These are phyloP conservation scores for Oryctolagus cuniculus DNA, from an alignment of 2,113 vertebrate species.

Conservation along the genomic window DNA sequence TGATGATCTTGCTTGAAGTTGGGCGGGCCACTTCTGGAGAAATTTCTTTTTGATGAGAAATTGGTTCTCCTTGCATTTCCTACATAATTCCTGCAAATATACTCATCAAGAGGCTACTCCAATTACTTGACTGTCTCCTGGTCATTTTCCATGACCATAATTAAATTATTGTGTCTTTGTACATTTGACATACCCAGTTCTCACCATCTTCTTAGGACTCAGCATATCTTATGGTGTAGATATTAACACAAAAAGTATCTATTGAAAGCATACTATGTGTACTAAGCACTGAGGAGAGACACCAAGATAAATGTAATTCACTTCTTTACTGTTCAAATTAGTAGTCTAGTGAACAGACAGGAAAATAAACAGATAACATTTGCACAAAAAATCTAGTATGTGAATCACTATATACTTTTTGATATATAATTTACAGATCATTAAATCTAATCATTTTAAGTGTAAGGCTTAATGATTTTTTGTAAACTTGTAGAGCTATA, in stretches of 20 bases:
- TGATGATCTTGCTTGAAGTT: background rate
- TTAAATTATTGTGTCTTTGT: background rate
- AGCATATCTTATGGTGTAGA: background rate
- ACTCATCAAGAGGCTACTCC: background rate
- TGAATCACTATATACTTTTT: background rate
- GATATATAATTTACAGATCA: background rate
- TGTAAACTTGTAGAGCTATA: background rate
- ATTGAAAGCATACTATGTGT: background rate
- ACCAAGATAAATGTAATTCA: background rate
- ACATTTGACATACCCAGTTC: background rate
- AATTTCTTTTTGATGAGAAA: background rate
- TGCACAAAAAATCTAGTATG: background rate
- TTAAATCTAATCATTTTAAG: background rate
- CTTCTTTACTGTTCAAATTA: background rate
- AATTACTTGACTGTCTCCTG: background rate
- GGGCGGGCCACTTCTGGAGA: background rate
- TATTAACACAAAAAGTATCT: slow-evolving; percentile 1
- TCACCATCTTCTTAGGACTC: background rate
- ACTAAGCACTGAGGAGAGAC: background rate
- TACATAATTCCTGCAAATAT: background rate
- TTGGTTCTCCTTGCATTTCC: background rate
- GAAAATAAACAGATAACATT: background rate
- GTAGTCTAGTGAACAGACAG: background rate
- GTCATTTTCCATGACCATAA: background rate
- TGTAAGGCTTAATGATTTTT: background rate